Percentiles rank a stretch among this genome's conserved stretches.
phyloP scores from a whole-genome alignment of 2,888 invertebrate genomes.

The Pocota personata region DNA sequence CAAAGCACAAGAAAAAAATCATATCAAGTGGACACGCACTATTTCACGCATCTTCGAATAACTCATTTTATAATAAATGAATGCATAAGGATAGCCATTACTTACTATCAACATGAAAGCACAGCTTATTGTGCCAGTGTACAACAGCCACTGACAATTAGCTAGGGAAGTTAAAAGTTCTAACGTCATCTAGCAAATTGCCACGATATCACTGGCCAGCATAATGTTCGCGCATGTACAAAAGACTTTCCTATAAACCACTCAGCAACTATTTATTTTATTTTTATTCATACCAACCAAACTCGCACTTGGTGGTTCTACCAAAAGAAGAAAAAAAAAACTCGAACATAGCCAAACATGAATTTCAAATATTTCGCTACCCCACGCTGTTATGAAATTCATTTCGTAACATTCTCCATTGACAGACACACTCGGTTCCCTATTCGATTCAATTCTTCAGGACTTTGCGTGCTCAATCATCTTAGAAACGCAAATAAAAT shows the following conservation, averaged over 20 bases:
- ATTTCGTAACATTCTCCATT: constrained; percentile 64
- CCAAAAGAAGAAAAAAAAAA: not conserved
- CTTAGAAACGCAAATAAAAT: constrained; percentile 68
- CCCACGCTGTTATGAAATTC: constrained; percentile 61
- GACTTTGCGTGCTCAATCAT: constrained; percentile 69
- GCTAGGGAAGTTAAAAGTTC: not conserved
- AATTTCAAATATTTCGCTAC: constrained; percentile 66
- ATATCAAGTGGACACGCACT: no score
- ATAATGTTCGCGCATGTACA: not conserved
- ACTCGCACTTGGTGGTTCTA: constrained; percentile 22
- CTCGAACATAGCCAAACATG: constrained; percentile 37
- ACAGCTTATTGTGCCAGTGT: no score
- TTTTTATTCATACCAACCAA: not conserved
- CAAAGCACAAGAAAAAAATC: no score
- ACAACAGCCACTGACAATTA: no score
- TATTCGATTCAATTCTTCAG: constrained; percentile 52
- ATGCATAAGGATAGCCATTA: no score
- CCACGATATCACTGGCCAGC: not conserved
- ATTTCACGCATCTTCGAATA: no score
- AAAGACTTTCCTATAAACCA: constrained; percentile 32
- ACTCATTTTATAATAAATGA: no score
- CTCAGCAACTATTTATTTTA: constrained; percentile 8
- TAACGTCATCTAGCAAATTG: not conserved
- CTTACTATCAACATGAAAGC: no score
- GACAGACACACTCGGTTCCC: constrained; percentile 55